Conservation (phyloP, 1,140 invertebrate genomes). For the Meloidogyne hapla region DNA sequence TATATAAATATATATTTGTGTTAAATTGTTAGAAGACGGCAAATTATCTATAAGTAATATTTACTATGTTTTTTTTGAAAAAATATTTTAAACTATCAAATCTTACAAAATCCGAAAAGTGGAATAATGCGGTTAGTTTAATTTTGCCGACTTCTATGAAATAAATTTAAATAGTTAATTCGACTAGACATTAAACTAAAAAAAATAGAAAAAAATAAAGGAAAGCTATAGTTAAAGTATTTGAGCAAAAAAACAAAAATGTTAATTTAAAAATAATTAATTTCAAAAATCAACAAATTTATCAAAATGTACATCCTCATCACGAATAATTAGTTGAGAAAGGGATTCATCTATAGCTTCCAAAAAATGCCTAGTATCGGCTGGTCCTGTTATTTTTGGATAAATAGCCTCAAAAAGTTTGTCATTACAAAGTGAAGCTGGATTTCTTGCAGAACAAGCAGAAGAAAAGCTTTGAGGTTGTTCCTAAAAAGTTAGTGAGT, state of each 20-base stretch:
- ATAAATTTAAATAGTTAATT: neutral
- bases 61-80: too few relatives aligned
- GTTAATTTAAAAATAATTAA: neutral
- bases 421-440: constrained; percentile 20
- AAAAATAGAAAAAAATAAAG: neutral
- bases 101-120: too few relatives aligned
- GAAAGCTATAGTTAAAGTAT: neutral
- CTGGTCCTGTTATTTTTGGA: constrained; percentile 57
- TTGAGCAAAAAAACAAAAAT: constrained; percentile 2
- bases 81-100: too few relatives aligned
- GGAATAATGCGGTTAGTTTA: too few relatives aligned
- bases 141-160: too few relatives aligned
- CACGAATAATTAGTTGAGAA: constrained; percentile 15
- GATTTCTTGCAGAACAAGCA: constrained; percentile 22
- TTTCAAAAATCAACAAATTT: constrained; percentile 43
- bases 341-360: constrained; percentile 42
- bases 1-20: too few relatives aligned
- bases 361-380: constrained; percentile 58
- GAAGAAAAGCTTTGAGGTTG: neutral
- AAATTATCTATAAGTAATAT: too few relatives aligned
- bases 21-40: too few relatives aligned
- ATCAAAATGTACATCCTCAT: constrained; percentile 24
- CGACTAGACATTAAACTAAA: neutral
- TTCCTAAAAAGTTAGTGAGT: neutral
- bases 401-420: constrained; percentile 60